phyloP scores from a whole-genome alignment of 2,797 vertebrate species.

The Poliocrania exsul region DNA sequence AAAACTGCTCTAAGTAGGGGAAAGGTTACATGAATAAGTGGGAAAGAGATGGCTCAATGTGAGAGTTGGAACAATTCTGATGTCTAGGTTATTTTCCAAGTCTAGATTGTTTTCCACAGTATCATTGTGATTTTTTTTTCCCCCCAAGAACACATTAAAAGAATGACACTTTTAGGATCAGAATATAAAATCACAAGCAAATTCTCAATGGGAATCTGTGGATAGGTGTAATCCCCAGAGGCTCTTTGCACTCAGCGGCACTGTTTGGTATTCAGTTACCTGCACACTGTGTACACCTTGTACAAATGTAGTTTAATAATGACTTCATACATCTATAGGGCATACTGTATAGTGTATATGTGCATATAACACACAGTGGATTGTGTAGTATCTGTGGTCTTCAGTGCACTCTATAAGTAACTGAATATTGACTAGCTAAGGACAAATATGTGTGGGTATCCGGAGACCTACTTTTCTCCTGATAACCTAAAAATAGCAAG shows the following conservation, averaged over 20 bases:
- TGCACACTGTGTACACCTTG: background rate
- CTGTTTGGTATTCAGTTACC: background rate
- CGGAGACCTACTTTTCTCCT: background rate
- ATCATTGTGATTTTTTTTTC: slow-evolving; percentile 23
- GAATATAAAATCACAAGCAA: slow-evolving; percentile 24
- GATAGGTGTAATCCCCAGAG: slow-evolving; percentile 24
- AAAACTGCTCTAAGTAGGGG: background rate
- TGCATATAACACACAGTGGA: background rate
- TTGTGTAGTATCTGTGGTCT: background rate
- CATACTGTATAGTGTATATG: accelerated
- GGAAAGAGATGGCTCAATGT: background rate
- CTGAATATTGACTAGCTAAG: background rate
- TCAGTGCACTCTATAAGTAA: background rate
- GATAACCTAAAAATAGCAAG: background rate
- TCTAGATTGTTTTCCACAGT: background rate
- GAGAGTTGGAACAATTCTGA: slow-evolving; percentile 22
- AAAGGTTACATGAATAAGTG: slow-evolving; percentile 4
- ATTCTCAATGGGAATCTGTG: slow-evolving; percentile 2
- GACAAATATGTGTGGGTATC: background rate
- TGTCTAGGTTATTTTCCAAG: slow-evolving; percentile 10
- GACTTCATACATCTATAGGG: background rate
- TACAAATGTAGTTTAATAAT: background rate
- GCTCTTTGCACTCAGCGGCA: background rate
- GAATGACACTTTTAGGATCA: slow-evolving; percentile 36
- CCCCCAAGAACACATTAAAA: background rate